A percentile compares a stretch with the other conserved stretches of the same genome.
These are phyloP conservation scores for Falcaria lacertinaria DNA, from an alignment of 2,888 invertebrate species.

Conservation along the genomic window DNA sequence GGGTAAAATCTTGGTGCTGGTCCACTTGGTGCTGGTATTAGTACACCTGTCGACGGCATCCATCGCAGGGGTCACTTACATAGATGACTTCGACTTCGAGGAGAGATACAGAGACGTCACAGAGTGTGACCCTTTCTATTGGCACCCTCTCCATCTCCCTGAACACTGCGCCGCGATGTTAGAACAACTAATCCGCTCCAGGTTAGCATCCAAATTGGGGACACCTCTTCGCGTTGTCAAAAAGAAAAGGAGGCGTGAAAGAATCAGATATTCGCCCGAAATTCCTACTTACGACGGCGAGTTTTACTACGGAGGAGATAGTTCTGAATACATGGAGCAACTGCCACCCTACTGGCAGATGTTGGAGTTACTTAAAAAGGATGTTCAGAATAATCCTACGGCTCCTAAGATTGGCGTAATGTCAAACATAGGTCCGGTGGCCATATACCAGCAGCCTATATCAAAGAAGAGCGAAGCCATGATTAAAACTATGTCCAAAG, in stretches of 20 bases:
- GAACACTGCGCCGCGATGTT: constrained; percentile 51
- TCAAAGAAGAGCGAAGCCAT: constrained; percentile 46
- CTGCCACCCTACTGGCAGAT: constrained; percentile 40
- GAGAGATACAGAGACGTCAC: constrained; percentile 47
- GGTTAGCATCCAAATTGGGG: constrained; percentile 18
- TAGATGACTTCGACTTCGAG: constrained; percentile 58
- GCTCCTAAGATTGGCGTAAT: constrained; percentile 38
- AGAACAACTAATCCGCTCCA: constrained; percentile 42
- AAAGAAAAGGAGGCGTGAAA: constrained; percentile 14
- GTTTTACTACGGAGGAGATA: not conserved
- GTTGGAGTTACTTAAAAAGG: constrained; percentile 40
- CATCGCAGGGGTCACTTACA: constrained; percentile 61
- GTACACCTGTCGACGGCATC: constrained; percentile 35
- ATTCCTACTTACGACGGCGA: not conserved
- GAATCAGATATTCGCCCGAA: not conserved
- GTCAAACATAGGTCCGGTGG: constrained; percentile 50
- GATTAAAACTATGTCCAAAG: constrained; percentile 43
- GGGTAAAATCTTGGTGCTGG: constrained; percentile 8
- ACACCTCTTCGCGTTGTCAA: constrained; percentile 31
- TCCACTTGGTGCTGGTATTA: constrained; percentile 15
- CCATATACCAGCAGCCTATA: constrained; percentile 56
- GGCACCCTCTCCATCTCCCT: constrained; percentile 65
- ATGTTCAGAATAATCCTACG: constrained; percentile 42
- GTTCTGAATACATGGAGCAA: not conserved
- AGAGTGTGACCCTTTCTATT: constrained; percentile 63